Conservation (phyloP, 2,113 vertebrate species). For the Eudyptes chrysolophus region DNA sequence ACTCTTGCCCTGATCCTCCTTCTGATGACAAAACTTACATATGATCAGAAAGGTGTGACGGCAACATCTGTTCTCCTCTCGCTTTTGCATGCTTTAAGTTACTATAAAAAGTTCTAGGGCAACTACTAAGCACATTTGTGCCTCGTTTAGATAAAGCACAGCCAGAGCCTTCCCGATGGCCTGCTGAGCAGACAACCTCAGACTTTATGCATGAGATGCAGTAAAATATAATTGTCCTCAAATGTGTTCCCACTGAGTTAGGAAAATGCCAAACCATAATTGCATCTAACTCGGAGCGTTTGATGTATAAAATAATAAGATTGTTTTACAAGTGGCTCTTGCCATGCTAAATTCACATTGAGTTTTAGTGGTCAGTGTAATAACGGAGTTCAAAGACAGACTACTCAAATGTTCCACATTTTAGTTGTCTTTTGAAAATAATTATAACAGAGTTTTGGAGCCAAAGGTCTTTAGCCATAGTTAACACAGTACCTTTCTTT, state of each 20-base stretch:
- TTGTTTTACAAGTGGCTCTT: conserved; percentile 37
- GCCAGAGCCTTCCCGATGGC: neutral
- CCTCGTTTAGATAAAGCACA: conserved; percentile 16
- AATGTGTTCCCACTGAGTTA: neutral
- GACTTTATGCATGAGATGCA: conserved; percentile 36
- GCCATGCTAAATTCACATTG: conserved; percentile 52
- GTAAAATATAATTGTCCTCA: conserved; percentile 34
- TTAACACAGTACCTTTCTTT: conserved; percentile 25
- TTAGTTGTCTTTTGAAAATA: conserved; percentile 42
- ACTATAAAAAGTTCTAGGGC: neutral
- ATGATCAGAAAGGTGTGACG: neutral
- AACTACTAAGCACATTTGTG: conserved; percentile 5
- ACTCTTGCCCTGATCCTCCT: neutral
- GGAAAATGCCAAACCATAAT: conserved; percentile 55
- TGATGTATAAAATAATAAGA: conserved; percentile 42
- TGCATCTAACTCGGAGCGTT: conserved; percentile 22
- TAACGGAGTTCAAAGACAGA: conserved; percentile 21
- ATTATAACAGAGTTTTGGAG: conserved; percentile 4
- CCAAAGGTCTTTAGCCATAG: conserved; percentile 57
- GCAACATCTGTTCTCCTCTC: neutral
- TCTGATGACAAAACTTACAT: neutral
- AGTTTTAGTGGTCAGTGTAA: conserved; percentile 34
- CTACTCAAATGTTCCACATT: neutral
- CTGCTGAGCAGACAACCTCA: conserved; percentile 49
- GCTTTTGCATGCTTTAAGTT: neutral